Conservation (phyloP, 2,797 vertebrate genomes). For the Melanotaenia pygmaea region DNA sequence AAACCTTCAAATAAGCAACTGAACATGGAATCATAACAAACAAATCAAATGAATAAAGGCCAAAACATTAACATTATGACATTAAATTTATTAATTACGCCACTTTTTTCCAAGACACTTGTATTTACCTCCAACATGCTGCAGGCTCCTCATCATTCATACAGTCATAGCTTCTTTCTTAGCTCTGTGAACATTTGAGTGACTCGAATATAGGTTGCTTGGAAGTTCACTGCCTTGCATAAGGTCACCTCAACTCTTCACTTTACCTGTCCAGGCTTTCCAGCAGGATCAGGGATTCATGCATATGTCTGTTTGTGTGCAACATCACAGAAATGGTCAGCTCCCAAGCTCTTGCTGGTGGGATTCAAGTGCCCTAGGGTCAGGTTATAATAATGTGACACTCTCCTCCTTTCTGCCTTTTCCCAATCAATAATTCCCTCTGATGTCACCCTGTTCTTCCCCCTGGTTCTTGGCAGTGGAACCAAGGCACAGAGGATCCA, state of each 20-base stretch:
- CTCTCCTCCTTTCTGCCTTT: constrained; percentile 64
- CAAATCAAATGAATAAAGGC: too few relatives aligned
- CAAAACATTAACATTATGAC: too few relatives aligned
- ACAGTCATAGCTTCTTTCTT: too few relatives aligned
- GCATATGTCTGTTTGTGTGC: constrained; percentile 8
- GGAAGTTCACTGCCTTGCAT: constrained; percentile 27
- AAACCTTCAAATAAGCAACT: too few relatives aligned
- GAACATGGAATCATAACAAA: too few relatives aligned
- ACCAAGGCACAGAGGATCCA: constrained; percentile 29
- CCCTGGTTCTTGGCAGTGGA: constrained; percentile 39
- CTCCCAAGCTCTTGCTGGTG: constrained; percentile 54
- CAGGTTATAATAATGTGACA: constrained; percentile 81
- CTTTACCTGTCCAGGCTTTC: constrained; percentile 17
- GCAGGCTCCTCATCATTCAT: too few relatives aligned
- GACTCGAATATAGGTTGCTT: too few relatives aligned
- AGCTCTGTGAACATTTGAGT: too few relatives aligned
- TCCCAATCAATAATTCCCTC: constrained; percentile 71
- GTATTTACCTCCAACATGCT: too few relatives aligned
- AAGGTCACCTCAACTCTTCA: constrained; percentile 35
- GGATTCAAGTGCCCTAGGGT: constrained; percentile 55
- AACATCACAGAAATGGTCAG: constrained; percentile 23
- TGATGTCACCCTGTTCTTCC: constrained; percentile 56
- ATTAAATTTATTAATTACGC: too few relatives aligned
- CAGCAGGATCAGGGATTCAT: neutral
- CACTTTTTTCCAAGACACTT: too few relatives aligned